Evolutionary conservation across 2,888 invertebrate species (phyloP).

Genomic region (Tetramorium bicarinatum): DNA sequence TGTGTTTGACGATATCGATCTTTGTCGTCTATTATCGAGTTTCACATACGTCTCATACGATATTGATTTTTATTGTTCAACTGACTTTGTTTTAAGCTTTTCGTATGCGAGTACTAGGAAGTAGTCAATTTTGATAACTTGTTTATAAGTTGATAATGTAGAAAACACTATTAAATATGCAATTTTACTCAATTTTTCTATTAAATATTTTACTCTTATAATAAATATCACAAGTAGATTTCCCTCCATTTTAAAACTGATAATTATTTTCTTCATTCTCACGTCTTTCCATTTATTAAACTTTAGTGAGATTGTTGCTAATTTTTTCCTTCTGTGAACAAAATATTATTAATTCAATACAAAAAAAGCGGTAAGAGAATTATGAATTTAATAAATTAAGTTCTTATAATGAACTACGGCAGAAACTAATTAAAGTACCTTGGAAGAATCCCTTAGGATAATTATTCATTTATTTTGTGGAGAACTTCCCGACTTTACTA

Average conservation of each 20-base stretch:
- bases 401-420: neutral
- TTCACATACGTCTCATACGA: slow-evolving; percentile 1
- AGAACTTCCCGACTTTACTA: slow-evolving; percentile 49
- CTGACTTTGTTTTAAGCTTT: neutral
- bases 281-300: neutral
- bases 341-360: neutral
- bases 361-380: neutral
- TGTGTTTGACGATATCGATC: neutral
- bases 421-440: neutral
- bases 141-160: neutral
- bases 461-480: slow-evolving; percentile 53
- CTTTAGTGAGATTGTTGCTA: neutral
- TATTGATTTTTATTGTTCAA: neutral
- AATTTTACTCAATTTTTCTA: too few species aligned
- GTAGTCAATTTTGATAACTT: neutral
- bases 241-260: neutral
- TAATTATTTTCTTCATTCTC: neutral
- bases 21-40: neutral
- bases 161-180: neutral
- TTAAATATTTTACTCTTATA: neutral
- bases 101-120: neutral
- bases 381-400: neutral
- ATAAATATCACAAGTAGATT: neutral
- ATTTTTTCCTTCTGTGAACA: neutral
- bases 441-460: neutral